Percentiles rank a stretch among this genome's conserved stretches.
Conservation (phyloP, 2,888 invertebrate genomes). For the Rhingia rostrata region DNA sequence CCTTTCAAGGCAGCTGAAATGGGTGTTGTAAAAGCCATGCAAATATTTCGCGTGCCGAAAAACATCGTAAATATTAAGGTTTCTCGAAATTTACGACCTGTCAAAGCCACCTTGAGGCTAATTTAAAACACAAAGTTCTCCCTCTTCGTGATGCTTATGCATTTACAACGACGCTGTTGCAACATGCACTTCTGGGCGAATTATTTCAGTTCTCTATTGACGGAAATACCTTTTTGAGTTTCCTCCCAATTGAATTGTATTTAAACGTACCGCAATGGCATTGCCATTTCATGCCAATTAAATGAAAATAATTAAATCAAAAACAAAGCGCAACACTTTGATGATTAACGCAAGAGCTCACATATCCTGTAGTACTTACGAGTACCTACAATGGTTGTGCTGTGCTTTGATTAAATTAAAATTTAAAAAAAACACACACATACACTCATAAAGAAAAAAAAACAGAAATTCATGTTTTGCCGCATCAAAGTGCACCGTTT, state of each 20-base stretch:
- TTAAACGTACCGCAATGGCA: slow-evolving; percentile 16
- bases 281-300: slow-evolving; percentile 4
- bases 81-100: background rate
- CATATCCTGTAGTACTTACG: background rate
- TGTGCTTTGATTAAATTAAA: slow-evolving; percentile 38
- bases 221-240: background rate
- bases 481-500: slow-evolving; percentile 23
- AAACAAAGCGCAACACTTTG: slow-evolving; percentile 46
- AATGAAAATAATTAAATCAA: slow-evolving; percentile 21
- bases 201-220: background rate
- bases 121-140: background rate
- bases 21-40: background rate
- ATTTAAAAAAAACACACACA: slow-evolving; percentile 7
- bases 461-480: background rate
- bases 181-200: background rate
- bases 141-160: background rate
- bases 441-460: background rate
- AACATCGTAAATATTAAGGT: slow-evolving; percentile 27
- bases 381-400: background rate
- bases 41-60: slow-evolving; percentile 11
- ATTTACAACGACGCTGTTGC: background rate
- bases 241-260: slow-evolving; percentile 24
- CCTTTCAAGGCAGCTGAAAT: background rate
- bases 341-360: slow-evolving; percentile 49
- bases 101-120: slow-evolving; percentile 10